A percentile compares a stretch with the other conserved stretches of the same genome.
Conservation (phyloP, 1,140 invertebrate genomes). For the Caenorhabditis briggsae region DNA sequence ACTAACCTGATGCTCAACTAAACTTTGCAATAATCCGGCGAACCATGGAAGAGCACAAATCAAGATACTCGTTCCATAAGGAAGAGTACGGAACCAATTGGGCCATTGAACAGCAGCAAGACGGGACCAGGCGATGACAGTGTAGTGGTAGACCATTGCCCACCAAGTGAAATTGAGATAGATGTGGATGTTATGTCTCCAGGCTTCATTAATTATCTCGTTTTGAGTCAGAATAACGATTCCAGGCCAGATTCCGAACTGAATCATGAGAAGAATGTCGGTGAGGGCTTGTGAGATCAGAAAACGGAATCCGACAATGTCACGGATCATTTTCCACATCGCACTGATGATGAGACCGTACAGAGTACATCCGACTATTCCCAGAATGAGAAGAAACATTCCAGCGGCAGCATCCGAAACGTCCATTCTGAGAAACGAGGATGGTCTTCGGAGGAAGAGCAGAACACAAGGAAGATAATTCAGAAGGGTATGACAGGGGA, state of each 20-base stretch:
- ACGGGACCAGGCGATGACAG: slow-evolving; percentile 69
- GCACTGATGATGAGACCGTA: slow-evolving; percentile 45
- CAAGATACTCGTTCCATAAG: slow-evolving; percentile 61
- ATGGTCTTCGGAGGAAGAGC: not conserved
- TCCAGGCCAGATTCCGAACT: slow-evolving; percentile 69
- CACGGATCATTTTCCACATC: slow-evolving; percentile 66
- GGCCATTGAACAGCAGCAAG: slow-evolving; percentile 68
- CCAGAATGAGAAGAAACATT: slow-evolving; percentile 43
- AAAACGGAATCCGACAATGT: slow-evolving; percentile 69
- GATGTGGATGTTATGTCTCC: slow-evolving; percentile 66
- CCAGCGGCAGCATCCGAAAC: slow-evolving; percentile 47
- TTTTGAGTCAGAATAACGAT: slow-evolving; percentile 68
- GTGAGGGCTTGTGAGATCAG: slow-evolving; percentile 64
- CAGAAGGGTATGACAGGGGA: not conserved
- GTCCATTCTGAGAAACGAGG: slow-evolving; percentile 14
- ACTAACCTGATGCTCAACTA: slow-evolving; percentile 69
- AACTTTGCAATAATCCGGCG: slow-evolving; percentile 65
- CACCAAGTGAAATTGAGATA: slow-evolving; percentile 70
- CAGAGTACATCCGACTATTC: slow-evolving; percentile 44
- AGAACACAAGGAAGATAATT: not conserved
- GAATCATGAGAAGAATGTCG: slow-evolving; percentile 65
- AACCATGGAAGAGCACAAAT: slow-evolving; percentile 69
- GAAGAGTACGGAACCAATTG: slow-evolving; percentile 67
- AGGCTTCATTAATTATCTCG: slow-evolving; percentile 62
- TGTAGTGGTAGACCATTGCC: slow-evolving; percentile 69